These are phyloP conservation scores for Digitonthophagus gazella DNA, from an alignment of 2,888 invertebrate genomes.

Conservation along the genomic window DNA sequence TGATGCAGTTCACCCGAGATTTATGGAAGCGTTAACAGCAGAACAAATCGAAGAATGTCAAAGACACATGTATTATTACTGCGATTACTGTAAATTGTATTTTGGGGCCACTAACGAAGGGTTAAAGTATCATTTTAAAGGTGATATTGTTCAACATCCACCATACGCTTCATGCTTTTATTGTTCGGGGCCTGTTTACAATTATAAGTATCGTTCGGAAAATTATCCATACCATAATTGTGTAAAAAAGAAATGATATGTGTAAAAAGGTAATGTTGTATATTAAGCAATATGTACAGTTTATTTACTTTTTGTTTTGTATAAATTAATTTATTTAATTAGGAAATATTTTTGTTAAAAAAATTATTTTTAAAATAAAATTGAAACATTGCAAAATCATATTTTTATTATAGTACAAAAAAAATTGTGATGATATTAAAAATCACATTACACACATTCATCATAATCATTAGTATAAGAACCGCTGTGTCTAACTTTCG, in stretches of 20 bases:
- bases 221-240: slow-evolving; percentile 44
- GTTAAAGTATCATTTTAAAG: slow-evolving; percentile 43
- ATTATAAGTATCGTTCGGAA: slow-evolving; percentile 40
- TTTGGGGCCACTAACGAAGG: slow-evolving; percentile 42
- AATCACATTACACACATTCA: slow-evolving; percentile 7
- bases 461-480: slow-evolving; percentile 1
- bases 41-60: slow-evolving; percentile 41
- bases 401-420: background rate
- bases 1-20: slow-evolving; percentile 47
- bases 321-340: background rate
- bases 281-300: background rate
- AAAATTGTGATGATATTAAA: too few relatives aligned
- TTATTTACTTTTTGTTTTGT: background rate
- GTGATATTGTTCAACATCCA: slow-evolving; percentile 39
- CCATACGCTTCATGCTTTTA: slow-evolving; percentile 45
- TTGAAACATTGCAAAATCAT: too few relatives aligned
- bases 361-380: too few relatives aligned
- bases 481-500: slow-evolving; percentile 39
- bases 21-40: slow-evolving; percentile 36
- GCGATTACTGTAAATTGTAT: slow-evolving; percentile 42
- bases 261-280: background rate
- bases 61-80: slow-evolving; percentile 42
- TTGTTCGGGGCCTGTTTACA: slow-evolving; percentile 44
- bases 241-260: background rate
- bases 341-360: too few relatives aligned